Evolutionary conservation across 2,888 invertebrate genomes (phyloP).

Genomic region (Watsonalla cultraria): DNA sequence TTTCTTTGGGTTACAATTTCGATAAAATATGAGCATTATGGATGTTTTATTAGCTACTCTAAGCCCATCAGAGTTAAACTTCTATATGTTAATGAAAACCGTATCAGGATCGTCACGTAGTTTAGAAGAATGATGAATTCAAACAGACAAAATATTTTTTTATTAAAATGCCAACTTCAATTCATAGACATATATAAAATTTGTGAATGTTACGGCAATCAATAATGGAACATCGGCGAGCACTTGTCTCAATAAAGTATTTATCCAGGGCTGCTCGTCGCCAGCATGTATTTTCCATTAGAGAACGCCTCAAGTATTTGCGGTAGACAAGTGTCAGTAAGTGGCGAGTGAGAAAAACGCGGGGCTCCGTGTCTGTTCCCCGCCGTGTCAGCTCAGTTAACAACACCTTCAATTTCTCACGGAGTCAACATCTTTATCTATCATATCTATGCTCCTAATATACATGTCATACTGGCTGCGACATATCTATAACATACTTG

Average conservation of each 20-base stretch:
- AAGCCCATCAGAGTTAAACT: no score
- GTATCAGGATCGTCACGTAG: no score
- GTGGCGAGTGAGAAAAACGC: conserved; percentile 60
- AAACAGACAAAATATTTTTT: no score
- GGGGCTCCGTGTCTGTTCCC: conserved; percentile 23
- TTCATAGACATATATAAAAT: background rate
- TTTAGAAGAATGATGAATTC: no score
- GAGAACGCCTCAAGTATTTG: conserved; percentile 71
- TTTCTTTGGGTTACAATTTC: no score
- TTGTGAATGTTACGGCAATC: conserved; percentile 30
- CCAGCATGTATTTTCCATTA: conserved; percentile 78
- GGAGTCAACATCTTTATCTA: conserved; percentile 6
- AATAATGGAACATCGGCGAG: conserved; percentile 48
- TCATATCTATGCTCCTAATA: no score
- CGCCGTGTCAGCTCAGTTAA: conserved; percentile 4
- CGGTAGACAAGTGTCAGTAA: conserved; percentile 66
- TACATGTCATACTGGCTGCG: no score
- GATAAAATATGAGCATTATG: no score
- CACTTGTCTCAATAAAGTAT: conserved; percentile 75
- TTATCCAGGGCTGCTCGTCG: conserved; percentile 61
- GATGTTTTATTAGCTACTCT: no score
- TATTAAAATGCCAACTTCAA: background rate
- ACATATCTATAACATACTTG: no score
- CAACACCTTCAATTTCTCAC: conserved; percentile 12
- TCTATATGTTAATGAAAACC: no score